Evolutionary conservation across 2,797 vertebrate species (phyloP), one percentile per base, ranked within the genome.

Genomic region (Phalloptychus januarius): DNA sequence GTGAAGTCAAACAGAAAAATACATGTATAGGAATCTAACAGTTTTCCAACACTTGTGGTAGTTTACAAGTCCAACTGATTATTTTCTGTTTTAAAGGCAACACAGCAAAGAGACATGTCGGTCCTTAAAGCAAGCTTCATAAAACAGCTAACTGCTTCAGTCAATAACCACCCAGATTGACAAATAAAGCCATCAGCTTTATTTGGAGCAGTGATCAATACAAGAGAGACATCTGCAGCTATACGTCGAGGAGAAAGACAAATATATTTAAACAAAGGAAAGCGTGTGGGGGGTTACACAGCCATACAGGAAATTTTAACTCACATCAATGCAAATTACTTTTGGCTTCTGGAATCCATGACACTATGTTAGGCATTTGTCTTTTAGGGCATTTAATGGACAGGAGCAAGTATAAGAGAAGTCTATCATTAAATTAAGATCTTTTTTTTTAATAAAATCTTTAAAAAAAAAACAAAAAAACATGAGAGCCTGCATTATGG

Each of bases 181-280:
- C 89, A 79, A 88, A 96, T 94, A 92, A 93, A 94, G 93, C 88
- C 90, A 91, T 95, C 93, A 94, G 86, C 91, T 90, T 58, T 87
- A 89, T 91, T 90, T 85, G 87, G 81, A 76, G 56, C 78, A 52
- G 38, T 48, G 84, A 95, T 96, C 94, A 93, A 95, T 95, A 93
- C 7, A 0, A 25, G 72, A 25, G 73, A 91, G 88, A 85, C 87
- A 92, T 92, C 87, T 92, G 90, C 90, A 92, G 91, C 86, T 83
- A 75, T 74, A 77, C 85, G 69, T 79, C 16, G 12, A 76, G 81
- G 82, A 88, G 76, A 84, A 78, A 79, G 63, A 84, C 38, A 33
- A 75, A 89, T 74, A 74, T 83, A 78, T 81, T 81, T 67, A 78
- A 82, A 82, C 44, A 61, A 78, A 71, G 70, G 1, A 54, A 7